These are phyloP conservation scores for Psephotus haematonotus DNA, from an alignment of 2,113 vertebrate species.

Conservation along the genomic window DNA sequence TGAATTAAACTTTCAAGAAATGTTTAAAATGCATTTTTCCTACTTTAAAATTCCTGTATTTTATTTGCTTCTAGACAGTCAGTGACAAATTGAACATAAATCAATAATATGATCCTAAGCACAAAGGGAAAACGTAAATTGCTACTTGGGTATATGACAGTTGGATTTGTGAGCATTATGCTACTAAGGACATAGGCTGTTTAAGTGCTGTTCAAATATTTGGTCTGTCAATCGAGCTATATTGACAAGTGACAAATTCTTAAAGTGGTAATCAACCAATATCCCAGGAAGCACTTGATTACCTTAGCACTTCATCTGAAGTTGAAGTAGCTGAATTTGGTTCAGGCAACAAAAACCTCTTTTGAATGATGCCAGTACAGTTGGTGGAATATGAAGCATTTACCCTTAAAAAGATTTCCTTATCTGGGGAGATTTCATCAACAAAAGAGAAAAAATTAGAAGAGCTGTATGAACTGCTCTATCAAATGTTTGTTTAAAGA, in stretches of 20 bases:
- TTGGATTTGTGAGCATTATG: background rate
- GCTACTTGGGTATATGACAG: background rate
- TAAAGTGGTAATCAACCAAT: background rate
- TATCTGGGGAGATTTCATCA: background rate
- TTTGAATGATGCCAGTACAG: background rate
- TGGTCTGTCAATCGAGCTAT: background rate
- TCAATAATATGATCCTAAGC: background rate
- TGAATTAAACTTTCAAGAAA: background rate
- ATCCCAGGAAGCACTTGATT: background rate
- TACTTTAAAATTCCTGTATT: background rate
- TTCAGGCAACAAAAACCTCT: background rate
- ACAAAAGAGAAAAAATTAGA: background rate
- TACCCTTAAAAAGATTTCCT: background rate
- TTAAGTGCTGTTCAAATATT: background rate
- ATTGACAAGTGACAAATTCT: slow-evolving; percentile 11
- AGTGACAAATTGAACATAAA: slow-evolving; percentile 6
- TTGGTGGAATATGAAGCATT: background rate
- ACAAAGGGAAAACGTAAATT: background rate
- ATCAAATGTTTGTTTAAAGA: background rate
- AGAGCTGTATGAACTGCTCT: background rate
- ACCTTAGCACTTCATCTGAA: background rate
- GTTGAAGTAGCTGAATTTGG: background rate
- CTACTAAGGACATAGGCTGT: background rate
- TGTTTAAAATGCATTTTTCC: background rate
- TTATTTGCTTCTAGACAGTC: background rate